Conservation (phyloP, 2,797 vertebrate species). For the Myotis pilosus region DNA sequence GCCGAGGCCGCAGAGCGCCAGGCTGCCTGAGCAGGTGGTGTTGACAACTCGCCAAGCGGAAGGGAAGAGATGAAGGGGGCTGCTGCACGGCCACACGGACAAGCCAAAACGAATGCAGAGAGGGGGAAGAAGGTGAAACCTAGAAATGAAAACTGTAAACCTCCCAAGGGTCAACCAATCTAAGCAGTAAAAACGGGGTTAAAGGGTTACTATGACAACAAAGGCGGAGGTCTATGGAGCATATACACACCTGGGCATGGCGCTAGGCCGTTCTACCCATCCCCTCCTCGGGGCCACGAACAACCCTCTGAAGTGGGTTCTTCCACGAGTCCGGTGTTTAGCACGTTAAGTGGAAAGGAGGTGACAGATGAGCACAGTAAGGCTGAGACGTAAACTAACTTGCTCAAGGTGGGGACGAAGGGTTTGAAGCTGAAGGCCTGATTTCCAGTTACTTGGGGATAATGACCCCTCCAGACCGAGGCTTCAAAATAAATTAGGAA, state of each 20-base stretch:
- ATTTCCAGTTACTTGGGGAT: neutral
- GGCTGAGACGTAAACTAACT: neutral
- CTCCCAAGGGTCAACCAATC: neutral
- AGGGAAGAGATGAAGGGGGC: neutral
- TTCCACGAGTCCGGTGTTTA: neutral
- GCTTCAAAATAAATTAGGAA: neutral
- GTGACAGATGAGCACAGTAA: neutral
- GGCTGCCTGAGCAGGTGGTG: neutral
- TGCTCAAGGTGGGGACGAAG: neutral
- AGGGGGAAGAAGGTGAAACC: neutral
- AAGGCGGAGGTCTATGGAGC: neutral
- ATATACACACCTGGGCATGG: neutral
- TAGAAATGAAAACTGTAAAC: neutral
- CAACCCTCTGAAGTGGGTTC: neutral
- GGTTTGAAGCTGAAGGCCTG: neutral
- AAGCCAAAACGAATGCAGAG: neutral
- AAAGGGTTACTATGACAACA: neutral
- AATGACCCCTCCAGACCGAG: too few relatives aligned
- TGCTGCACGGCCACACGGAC: fast-evolving
- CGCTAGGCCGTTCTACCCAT: neutral
- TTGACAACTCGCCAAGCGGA: neutral
- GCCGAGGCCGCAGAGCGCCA: neutral
- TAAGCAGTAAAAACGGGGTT: neutral
- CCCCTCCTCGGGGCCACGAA: neutral
- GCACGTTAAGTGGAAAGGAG: neutral